These are phyloP conservation scores for Synanthedon andrenaeformis DNA, from an alignment of 2,888 invertebrate species.

Conservation along the genomic window DNA sequence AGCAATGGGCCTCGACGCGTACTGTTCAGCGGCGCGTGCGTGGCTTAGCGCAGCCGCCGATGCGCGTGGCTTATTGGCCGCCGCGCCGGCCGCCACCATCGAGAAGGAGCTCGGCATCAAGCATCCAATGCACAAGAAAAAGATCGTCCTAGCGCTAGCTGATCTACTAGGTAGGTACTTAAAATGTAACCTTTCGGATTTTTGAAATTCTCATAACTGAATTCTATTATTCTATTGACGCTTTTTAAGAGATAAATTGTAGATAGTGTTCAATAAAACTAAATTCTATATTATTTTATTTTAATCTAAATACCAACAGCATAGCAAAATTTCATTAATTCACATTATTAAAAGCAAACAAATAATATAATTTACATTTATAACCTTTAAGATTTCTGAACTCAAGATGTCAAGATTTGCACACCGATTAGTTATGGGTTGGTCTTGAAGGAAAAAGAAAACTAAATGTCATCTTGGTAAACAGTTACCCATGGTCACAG, in stretches of 20 bases:
- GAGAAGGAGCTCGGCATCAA: slow-evolving; percentile 91
- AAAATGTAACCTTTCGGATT: slow-evolving; percentile 1
- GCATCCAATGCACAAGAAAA: slow-evolving; percentile 91
- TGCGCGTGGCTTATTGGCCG: slow-evolving; percentile 74
- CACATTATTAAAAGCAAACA: too few relatives aligned
- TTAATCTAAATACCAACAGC: background rate
- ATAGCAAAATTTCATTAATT: too few relatives aligned
- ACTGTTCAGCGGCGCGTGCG: slow-evolving; percentile 81
- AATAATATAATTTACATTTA: too few relatives aligned
- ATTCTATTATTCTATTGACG: background rate
- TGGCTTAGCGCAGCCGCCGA: slow-evolving; percentile 85
- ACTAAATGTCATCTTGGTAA: too few relatives aligned
- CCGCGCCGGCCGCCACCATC: slow-evolving; percentile 82
- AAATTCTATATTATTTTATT: too few relatives aligned
- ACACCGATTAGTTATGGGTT: background rate
- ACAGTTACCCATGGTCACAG: too few relatives aligned
- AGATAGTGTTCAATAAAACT: background rate
- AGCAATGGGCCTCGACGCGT: slow-evolving; percentile 80
- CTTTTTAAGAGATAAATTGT: background rate
- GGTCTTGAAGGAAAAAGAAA: background rate
- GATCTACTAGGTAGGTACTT: slow-evolving; percentile 62
- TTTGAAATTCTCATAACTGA: background rate
- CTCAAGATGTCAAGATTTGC: too few relatives aligned
- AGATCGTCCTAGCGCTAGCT: slow-evolving; percentile 81
- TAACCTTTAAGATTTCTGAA: too few relatives aligned